A percentile compares a stretch with the other conserved stretches of the same genome.
Conservation (phyloP, 2,797 vertebrate species). For the Gobio occitaniae region DNA sequence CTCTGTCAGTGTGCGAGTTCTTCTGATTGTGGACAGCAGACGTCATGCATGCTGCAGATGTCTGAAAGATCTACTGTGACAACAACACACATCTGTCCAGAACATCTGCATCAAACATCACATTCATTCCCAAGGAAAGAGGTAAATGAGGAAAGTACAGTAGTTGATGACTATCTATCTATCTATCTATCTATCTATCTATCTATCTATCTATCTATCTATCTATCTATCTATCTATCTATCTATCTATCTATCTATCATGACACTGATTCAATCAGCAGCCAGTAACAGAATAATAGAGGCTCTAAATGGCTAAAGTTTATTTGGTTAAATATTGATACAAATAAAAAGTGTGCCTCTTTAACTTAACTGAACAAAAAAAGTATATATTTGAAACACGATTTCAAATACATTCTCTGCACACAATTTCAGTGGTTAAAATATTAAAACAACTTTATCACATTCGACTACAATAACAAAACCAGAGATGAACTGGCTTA, state of each 20-base stretch:
- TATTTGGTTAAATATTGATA: not conserved
- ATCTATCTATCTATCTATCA: not conserved
- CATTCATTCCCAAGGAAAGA: conserved; percentile 34
- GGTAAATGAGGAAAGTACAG: not conserved
- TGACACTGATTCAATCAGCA: not conserved
- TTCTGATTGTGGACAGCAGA: conserved; percentile 52
- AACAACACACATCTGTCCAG: conserved; percentile 56
- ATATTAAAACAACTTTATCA: not conserved
- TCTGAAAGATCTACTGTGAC: conserved; percentile 57
- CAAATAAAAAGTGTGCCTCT: not conserved
- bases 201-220: not conserved
- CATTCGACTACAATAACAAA: not conserved
- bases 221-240: not conserved
- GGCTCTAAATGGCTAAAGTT: not conserved
- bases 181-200: not conserved
- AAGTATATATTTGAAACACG: not conserved
- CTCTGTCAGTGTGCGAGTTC: conserved; percentile 44
- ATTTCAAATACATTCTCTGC: not conserved
- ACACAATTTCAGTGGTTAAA: not conserved
- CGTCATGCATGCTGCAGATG: conserved; percentile 53
- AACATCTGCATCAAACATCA: conserved; percentile 48
- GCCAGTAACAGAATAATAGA: not conserved
- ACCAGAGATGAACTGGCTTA: not conserved
- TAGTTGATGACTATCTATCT: not conserved
- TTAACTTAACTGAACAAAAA: not conserved